Percentiles rank a stretch among this genome's conserved stretches.
Conservation (phyloP, 2,113 vertebrate genomes). For the Solea senegalensis region DNA sequence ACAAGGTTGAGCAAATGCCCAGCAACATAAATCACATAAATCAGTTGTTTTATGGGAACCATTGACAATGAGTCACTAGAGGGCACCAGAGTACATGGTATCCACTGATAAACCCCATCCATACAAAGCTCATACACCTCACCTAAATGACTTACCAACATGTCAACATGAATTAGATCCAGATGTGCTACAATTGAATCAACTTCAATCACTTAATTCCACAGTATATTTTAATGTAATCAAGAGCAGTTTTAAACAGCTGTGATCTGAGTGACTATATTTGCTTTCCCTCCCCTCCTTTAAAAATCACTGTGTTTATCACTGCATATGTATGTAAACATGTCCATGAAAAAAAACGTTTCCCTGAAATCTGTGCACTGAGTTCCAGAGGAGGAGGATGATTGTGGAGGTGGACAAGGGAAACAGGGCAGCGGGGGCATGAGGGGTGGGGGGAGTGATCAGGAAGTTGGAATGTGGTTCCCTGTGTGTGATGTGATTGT, state of each 20-base stretch:
- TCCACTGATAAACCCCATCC: not conserved
- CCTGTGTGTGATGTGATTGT: conserved; percentile 97
- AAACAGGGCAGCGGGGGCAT: conserved; percentile 43
- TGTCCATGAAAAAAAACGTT: not conserved
- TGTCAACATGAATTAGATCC: conserved; percentile 40
- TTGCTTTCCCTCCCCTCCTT: not conserved
- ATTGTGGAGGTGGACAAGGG: conserved; percentile 42
- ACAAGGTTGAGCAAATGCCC: no score
- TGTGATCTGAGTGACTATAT: not conserved
- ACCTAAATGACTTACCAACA: not conserved
- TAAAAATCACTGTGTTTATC: not conserved
- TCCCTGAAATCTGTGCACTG: conserved; percentile 22
- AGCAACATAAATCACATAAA: no score
- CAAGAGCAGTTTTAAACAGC: not conserved
- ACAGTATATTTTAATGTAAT: not conserved
- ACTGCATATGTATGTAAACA: conserved; percentile 17
- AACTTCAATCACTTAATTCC: conserved; percentile 11
- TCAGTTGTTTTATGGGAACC: not conserved
- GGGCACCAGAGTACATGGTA: conserved; percentile 67
- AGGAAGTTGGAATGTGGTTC: conserved; percentile 90
- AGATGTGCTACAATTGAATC: conserved; percentile 46
- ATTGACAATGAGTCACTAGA: conserved; percentile 53
- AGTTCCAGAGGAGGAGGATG: conserved; percentile 25
- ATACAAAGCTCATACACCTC: not conserved
- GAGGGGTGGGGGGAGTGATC: conserved; percentile 64